Evolutionary conservation across 2,113 vertebrate species (phyloP), one percentile per base, ranked within the genome.

Genomic region (Heterotis niloticus): DNA sequence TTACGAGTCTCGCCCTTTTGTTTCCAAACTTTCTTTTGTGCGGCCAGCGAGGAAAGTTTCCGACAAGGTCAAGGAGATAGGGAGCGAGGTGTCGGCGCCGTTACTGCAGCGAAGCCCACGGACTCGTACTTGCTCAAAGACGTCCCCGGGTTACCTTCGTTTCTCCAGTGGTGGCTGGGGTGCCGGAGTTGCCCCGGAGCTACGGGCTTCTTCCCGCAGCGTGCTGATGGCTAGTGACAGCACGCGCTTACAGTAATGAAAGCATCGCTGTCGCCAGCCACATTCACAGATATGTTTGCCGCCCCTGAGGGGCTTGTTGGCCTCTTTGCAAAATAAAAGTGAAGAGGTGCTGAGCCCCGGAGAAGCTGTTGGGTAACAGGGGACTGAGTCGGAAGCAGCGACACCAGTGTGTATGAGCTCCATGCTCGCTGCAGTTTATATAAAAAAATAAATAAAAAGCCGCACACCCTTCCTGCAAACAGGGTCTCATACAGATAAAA

Each of bases 221-320:
- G 67, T 64, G 59, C 77, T 83, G 86, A 87, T 88, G 83, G 84
- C 88, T 83, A 83, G 78, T 85, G 88, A 88, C 87, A 88, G 83
- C 69, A 76, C 82, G 78, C 87, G 18, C 90, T 92, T 88, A 88
- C 87, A 85, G 78, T 81, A 83, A 82, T 75, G 70, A 87, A 86
- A 88, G 81, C 79, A 79, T 78, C 77, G 60, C 34, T 51, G 5
- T 26, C 34, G 67, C 28, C 29, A 29, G 66, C 67, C 24, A 70
- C 28, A 34, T 73, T 67, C 18, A 23, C 69, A 72, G 59, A 44
- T 18, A 16, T 0, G 5, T 73, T 69, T 51, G 51, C 57, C 69
- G 34, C 69, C 69, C 78, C 68, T 23, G 23, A 24, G 78, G 69
- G 68, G 69, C 72, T 26, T 23, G 59, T 72, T 28, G 20, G 59